Percentiles rank a stretch among this genome's conserved stretches.
Conservation (phyloP, 2,113 vertebrate genomes). For the Xenus cinereus region DNA sequence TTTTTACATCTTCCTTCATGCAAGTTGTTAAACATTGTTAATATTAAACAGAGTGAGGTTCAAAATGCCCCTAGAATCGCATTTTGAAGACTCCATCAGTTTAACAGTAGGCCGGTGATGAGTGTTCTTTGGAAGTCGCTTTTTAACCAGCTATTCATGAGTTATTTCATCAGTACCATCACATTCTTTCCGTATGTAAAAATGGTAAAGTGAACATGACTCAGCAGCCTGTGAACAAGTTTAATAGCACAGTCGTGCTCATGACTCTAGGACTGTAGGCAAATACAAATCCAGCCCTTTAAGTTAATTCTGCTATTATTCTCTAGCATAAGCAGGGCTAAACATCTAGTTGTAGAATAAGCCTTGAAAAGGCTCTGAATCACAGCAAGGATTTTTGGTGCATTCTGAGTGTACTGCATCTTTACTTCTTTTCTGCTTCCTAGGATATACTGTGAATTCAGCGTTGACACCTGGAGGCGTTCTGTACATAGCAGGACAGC, state of each 20-base stretch:
- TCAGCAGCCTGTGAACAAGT: background rate
- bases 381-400: background rate
- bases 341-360: background rate
- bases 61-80: background rate
- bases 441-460: constrained; percentile 92
- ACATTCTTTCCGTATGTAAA: background rate
- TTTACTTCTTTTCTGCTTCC: background rate
- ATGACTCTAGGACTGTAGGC: background rate
- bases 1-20: background rate
- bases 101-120: background rate
- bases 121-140: background rate
- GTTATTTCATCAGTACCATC: background rate
- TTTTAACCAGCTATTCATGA: background rate
- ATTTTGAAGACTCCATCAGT: background rate
- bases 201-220: background rate
- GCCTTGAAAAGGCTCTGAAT: background rate
- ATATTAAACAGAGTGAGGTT: background rate
- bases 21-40: background rate
- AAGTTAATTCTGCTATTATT: background rate
- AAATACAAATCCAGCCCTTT: background rate
- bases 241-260: background rate
- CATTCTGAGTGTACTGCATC: background rate
- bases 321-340: background rate
- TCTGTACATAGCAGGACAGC: constrained; percentile 90
- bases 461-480: constrained; percentile 77